Base-by-base conservation (phyloP, 2,888 invertebrate genomes). In the Caenorhabditis sp. region DNA sequence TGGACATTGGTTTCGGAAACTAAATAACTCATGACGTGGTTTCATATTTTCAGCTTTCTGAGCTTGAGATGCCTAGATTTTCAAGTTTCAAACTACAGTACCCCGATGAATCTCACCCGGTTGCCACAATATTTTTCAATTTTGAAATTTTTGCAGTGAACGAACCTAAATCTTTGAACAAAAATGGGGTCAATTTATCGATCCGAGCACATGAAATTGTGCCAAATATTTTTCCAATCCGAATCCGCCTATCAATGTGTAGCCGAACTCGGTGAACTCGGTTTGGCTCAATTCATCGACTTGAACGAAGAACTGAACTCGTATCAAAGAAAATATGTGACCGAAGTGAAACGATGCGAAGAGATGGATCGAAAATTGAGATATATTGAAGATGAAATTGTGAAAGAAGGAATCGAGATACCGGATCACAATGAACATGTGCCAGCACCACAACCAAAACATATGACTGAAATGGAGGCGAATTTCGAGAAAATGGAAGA, bases 171-270 rank as follows among this genome's bases (percentile, higher is more conserved):
- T 19, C 50, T 50, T 19, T 19, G 50, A 50, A 50, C 17, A 4
- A 55, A 31, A 61, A 81, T 84, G 84, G 81, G 83, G 21, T 81
- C 84, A 66, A 79, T 85, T 70, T 85, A 81, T 76, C 83, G 85
- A 55, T 81, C 81, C 62, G 84, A 84, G 77, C 70, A 73, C 70
- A 85, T 85, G 85, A 81, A 79, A 62, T 74, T 85, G 68, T 86
- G 83, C 76, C 86, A 86, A 72, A 64, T 86, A 54, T 85, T 85
- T 78, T 77, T 85, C 64, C 86, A 86, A 76, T 75, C 86, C n/a
- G 86, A 86, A 62, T 79, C 84, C 12, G 86, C 86, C 10, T 86
- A 85, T 66, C 78, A 77, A 55, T 83, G 83, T 69, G 82, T 86
- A 31, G 83, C 86, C 19, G 83, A 85, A 62, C 62, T 86, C 24